Evolutionary conservation across 1,140 invertebrate genomes (phyloP).

Genomic region (Drosophila serrata): DNA sequence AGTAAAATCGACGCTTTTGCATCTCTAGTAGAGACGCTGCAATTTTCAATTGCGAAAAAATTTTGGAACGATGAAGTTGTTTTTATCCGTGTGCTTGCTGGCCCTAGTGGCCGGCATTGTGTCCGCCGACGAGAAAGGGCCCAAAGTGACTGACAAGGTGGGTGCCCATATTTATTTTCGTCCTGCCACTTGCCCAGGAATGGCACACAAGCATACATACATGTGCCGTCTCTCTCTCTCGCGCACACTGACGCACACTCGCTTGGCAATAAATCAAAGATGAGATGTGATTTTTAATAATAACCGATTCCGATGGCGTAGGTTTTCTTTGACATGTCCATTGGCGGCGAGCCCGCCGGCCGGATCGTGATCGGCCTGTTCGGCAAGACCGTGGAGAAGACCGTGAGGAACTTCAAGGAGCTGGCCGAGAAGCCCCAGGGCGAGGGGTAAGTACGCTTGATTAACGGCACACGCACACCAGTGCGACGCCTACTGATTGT

Average conservation of each 20-base stretch:
- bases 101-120: conserved; percentile 74
- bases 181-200: conserved; percentile 13
- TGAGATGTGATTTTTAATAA: conserved; percentile 33
- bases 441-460: conserved; percentile 87
- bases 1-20: not conserved
- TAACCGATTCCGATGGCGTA: conserved; percentile 85
- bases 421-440: conserved; percentile 92
- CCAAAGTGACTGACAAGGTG: conserved; percentile 92
- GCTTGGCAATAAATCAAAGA: conserved; percentile 55
- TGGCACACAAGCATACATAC: not conserved
- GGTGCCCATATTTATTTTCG: conserved; percentile 19
- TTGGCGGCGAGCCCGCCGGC: conserved; percentile 92
- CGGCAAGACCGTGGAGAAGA: conserved; percentile 98
- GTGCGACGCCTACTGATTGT: conserved; percentile 34
- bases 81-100: conserved; percentile 68
- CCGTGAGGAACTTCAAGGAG: conserved; percentile 96
- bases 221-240: not conserved
- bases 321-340: conserved; percentile 97
- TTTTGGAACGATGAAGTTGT: conserved; percentile 67
- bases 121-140: conserved; percentile 86
- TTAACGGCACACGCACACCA: conserved; percentile 34
- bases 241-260: conserved; percentile 33
- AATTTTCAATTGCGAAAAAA: conserved; percentile 18
- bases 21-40: not conserved
- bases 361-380: conserved; percentile 96